Evolutionary conservation across 1,140 invertebrate species (phyloP).

Genomic region (Ephestia elutella): DNA sequence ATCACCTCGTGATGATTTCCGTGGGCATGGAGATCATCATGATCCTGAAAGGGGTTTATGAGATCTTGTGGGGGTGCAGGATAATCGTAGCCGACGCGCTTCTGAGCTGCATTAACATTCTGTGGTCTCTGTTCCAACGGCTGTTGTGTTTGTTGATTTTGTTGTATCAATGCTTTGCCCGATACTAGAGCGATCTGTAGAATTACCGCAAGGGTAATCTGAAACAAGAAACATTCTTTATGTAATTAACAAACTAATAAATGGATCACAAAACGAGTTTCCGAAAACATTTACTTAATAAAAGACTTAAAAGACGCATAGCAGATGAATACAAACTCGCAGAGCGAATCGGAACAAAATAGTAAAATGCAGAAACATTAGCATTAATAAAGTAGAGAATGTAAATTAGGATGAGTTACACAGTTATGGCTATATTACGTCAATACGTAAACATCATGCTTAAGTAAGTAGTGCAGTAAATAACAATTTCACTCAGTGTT

Average conservation of each 20-base stretch:
- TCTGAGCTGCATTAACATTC: slow-evolving; percentile 46
- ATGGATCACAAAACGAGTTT: too few species aligned
- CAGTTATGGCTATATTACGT: neutral
- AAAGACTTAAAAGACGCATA: neutral
- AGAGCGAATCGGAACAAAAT: neutral
- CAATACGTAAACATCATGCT: neutral
- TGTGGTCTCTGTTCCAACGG: slow-evolving; percentile 41
- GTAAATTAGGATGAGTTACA: neutral
- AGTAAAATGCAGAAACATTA: neutral
- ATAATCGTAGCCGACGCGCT: slow-evolving; percentile 68
- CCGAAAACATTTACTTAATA: neutral
- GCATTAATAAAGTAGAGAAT: neutral
- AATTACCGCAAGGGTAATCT: slow-evolving; percentile 73
- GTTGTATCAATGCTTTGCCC: slow-evolving; percentile 65
- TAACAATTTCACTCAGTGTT: slow-evolving; percentile 25
- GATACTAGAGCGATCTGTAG: slow-evolving; percentile 59
- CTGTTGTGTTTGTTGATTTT: slow-evolving; percentile 53
- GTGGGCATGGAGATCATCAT: slow-evolving; percentile 76
- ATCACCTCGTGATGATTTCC: slow-evolving; percentile 84
- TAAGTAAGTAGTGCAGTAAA: neutral
- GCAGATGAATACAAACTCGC: neutral
- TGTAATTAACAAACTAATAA: too few species aligned
- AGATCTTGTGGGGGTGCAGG: slow-evolving; percentile 46
- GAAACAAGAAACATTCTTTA: slow-evolving; percentile 46
- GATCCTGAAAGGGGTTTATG: slow-evolving; percentile 65